A percentile compares a stretch with the other conserved stretches of the same genome.
phyloP scores from a whole-genome alignment of 2,888 invertebrate species.

The Pseudolycoriella hygida region DNA sequence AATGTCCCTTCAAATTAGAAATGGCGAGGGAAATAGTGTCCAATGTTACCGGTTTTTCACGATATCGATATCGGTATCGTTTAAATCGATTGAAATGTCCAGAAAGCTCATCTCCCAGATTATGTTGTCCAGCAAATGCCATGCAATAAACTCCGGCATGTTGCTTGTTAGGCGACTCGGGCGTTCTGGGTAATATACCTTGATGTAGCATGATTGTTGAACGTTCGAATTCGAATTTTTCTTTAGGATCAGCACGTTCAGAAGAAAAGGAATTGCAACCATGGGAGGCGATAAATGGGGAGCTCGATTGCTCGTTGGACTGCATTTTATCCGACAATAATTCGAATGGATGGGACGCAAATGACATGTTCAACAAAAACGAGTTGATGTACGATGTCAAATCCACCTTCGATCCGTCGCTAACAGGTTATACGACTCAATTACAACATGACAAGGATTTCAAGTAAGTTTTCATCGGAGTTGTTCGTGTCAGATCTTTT shows the following conservation, averaged over 20 bases:
- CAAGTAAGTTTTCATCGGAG: slow-evolving; percentile 30
- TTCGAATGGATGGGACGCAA: slow-evolving; percentile 89
- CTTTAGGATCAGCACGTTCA: slow-evolving; percentile 19
- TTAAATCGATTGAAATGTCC: no score
- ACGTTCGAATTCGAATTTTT: neutral
- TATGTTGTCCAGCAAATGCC: no score
- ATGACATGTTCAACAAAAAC: slow-evolving; percentile 93
- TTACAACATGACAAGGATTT: slow-evolving; percentile 75
- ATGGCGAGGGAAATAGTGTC: no score
- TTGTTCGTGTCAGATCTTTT: no score
- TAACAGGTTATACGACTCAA: slow-evolving; percentile 82
- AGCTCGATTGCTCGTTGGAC: slow-evolving; percentile 44
- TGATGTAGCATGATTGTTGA: no score
- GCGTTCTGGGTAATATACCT: neutral
- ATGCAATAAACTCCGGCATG: no score
- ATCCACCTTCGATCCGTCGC: slow-evolving; percentile 78
- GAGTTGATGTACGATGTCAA: slow-evolving; percentile 81
- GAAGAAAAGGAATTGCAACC: slow-evolving; percentile 64
- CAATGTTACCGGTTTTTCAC: no score
- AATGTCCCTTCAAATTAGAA: no score
- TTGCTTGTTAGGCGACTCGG: neutral
- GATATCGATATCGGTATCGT: no score
- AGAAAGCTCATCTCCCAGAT: no score
- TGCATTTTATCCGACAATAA: slow-evolving; percentile 38
- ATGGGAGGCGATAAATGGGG: slow-evolving; percentile 57